These are phyloP conservation scores for Danaus melanippus DNA, from an alignment of 1,140 invertebrate genomes.

Conservation along the genomic window DNA sequence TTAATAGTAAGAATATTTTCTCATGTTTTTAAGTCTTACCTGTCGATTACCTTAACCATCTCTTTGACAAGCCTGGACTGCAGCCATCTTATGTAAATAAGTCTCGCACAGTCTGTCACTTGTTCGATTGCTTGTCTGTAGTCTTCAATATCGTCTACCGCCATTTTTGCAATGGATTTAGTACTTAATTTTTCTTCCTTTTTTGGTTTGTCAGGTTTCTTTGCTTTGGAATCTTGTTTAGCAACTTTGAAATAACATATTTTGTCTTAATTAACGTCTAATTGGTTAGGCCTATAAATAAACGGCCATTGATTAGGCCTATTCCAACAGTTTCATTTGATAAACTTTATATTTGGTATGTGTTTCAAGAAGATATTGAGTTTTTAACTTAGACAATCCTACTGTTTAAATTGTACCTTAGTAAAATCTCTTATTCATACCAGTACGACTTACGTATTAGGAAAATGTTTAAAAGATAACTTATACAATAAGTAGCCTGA, in stretches of 20 bases:
- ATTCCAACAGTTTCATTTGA: too few species aligned
- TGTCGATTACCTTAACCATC: conserved; percentile 38
- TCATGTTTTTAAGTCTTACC: conserved; percentile 22
- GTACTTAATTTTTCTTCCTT: conserved; percentile 29
- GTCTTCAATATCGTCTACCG: conserved; percentile 32
- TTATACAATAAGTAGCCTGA: too few species aligned
- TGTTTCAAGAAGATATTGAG: too few species aligned
- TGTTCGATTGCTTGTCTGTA: conserved; percentile 42
- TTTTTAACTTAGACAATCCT: conserved; percentile 12
- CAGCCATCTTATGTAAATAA: conserved; percentile 49
- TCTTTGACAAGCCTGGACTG: conserved; percentile 43
- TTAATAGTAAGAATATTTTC: too few species aligned
- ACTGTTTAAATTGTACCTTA: too few species aligned
- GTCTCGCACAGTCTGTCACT: conserved; percentile 43
- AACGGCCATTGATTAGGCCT: too few species aligned
- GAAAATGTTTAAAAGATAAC: too few species aligned
- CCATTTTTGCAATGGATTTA: conserved; percentile 30
- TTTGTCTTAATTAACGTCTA: conserved; percentile 3
- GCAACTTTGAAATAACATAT: conserved; percentile 7
- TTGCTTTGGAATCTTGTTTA: conserved; percentile 33
- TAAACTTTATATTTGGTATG: too few species aligned
- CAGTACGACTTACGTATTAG: too few species aligned
- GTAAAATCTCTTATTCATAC: too few species aligned
- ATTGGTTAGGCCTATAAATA: too few species aligned
- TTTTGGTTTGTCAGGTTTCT: conserved; percentile 33